phyloP scores from a whole-genome alignment of 2,797 vertebrate genomes.

The Odontamblyopus rebecca region DNA sequence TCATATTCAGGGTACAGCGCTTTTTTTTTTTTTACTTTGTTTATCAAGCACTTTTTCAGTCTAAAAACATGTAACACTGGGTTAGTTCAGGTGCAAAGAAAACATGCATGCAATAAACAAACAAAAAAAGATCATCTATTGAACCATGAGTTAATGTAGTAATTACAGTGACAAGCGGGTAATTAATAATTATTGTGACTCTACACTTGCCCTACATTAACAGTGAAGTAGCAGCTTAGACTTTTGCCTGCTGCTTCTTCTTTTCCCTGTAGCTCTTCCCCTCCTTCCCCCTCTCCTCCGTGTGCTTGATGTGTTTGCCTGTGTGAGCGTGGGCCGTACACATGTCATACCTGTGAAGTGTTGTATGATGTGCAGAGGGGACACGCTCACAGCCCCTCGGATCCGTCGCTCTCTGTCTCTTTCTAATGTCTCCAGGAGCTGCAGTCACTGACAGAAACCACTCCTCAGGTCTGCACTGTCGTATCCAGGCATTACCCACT shows the following conservation, averaged over 20 bases:
- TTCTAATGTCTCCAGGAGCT: slow-evolving; percentile 22
- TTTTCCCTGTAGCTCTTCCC: background rate
- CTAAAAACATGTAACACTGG: too few species aligned
- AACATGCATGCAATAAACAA: too few species aligned
- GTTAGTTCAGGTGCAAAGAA: too few species aligned
- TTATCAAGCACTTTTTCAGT: too few species aligned
- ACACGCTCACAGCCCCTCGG: slow-evolving; percentile 1
- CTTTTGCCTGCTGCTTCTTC: slow-evolving; percentile 2
- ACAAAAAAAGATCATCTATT: too few species aligned
- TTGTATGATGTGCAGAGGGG: slow-evolving; percentile 13
- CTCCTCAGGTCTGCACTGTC: slow-evolving; percentile 15
- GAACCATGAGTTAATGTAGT: too few species aligned
- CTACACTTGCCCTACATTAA: background rate
- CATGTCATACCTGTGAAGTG: slow-evolving; percentile 24
- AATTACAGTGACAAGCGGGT: too few species aligned
- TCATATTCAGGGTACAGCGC: too few species aligned
- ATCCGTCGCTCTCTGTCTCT: slow-evolving; percentile 13
- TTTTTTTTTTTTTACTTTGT: too few species aligned
- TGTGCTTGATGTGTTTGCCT: slow-evolving; percentile 4
- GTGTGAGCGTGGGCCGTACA: slow-evolving; percentile 17
- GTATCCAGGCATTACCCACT: slow-evolving; percentile 16
- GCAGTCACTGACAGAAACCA: slow-evolving; percentile 25
- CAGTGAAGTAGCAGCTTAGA: slow-evolving; percentile 16
- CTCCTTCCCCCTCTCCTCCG: too few species aligned
- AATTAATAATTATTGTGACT: too few species aligned